Percentiles rank a stretch among this genome's conserved stretches.
Conservation (phyloP, 2,113 vertebrate species). For the Hyperopisus bebe region DNA sequence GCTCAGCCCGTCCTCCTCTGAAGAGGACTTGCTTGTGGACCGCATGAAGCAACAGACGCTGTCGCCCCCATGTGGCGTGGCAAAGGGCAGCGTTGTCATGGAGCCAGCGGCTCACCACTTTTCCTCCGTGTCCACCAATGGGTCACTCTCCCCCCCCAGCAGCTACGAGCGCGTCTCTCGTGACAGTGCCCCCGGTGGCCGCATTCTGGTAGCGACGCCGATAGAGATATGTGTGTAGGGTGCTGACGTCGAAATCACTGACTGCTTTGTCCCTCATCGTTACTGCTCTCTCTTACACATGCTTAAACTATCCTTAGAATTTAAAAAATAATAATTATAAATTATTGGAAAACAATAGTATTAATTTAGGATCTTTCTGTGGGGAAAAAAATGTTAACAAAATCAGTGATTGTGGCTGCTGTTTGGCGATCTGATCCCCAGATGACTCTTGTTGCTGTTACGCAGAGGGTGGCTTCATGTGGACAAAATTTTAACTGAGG, state of each 20-base stretch:
- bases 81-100: slow-evolving; percentile 43
- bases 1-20: slow-evolving; percentile 54
- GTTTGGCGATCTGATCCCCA: neutral
- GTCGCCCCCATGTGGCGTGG: slow-evolving; percentile 46
- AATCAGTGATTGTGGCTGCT: neutral
- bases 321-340: neutral
- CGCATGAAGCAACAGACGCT: slow-evolving; percentile 72
- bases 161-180: slow-evolving; percentile 66
- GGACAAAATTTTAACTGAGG: neutral
- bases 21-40: slow-evolving; percentile 65
- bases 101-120: slow-evolving; percentile 56
- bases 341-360: neutral
- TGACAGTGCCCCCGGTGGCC: slow-evolving; percentile 56
- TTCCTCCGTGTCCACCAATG: slow-evolving; percentile 64
- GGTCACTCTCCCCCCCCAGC: slow-evolving; percentile 69
- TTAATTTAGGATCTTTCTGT: neutral
- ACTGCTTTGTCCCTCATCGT: neutral
- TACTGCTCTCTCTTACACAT: slow-evolving; percentile 9
- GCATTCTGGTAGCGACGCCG: slow-evolving; percentile 67
- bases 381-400: neutral
- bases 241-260: neutral
- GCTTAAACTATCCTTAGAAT: slow-evolving; percentile 1
- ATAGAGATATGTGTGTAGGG: slow-evolving; percentile 72
- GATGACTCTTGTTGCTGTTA: neutral
- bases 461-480: neutral